Base-by-base conservation (phyloP, 1,140 invertebrate species). In the Nebria ingens region DNA sequence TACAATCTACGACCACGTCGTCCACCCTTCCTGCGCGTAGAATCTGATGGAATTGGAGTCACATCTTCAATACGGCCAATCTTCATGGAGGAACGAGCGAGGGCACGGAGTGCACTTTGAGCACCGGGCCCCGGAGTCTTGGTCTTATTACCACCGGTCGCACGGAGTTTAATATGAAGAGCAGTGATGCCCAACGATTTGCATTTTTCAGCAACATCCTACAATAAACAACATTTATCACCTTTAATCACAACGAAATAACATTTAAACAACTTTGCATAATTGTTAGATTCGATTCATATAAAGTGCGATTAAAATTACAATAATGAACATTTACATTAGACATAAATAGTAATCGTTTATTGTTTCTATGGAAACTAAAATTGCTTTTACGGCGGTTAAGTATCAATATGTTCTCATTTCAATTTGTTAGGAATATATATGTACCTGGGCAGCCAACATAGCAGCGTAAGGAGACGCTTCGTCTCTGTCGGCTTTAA, bases 51-150 rank as follows among this genome's bases (percentile, higher is more conserved):
- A 75, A 99, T 97, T 12, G 97, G 97, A 6, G 97, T 99, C 0
- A 99, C 97, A 82, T 99, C 97, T 77, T 93, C 94, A 74, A 99
- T 99, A 64, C 97, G 85, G 40, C 97, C 97, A 73, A 99, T 99
- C 73, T 98, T 98, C 91, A 99, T 99, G 60, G 90, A 93, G 49
- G 95, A 93, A 76, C 97, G 91, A 63, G 97, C 97, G 58, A 99
- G 79, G 68, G 97, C 97, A 63, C 97, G 81, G 1, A 99, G 80
- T 52, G 97, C 97, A 51, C 94, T 97, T 73, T 99, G 97, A 51
- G 97, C 97, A 63, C 97, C 97, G 25, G 97, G 97, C 71, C 97
- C 97, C 49, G 94, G 94, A 1, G 93, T 97, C 75, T 97, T 97
- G 20, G 93, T 96, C 68, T 92, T 94, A 75, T 96, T 99, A 50